A percentile compares a stretch with the other conserved stretches of the same genome.
Evolutionary conservation across 92 coral and sea anemone species (phyloP).

Genomic region (Muricea muricata): DNA sequence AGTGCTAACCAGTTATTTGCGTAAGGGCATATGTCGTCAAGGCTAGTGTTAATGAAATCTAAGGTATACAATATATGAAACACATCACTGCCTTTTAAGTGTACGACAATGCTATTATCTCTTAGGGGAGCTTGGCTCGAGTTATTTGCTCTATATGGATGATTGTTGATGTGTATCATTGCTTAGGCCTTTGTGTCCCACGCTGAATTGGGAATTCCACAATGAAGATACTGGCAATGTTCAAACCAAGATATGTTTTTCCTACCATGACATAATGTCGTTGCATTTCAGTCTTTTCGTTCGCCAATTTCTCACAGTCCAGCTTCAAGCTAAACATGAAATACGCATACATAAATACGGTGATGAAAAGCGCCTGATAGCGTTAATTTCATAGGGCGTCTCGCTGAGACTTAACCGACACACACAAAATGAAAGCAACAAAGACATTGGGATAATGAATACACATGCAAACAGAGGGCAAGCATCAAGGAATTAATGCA

Average conservation of each 20-base stretch:
- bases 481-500: neutral
- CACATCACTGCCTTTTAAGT: conserved; percentile 38
- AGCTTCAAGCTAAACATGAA: conserved; percentile 94
- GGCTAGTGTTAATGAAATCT: conserved; percentile 33
- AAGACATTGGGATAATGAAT: neutral
- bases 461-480: neutral
- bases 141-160: conserved; percentile 16
- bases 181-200: neutral
- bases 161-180: conserved; percentile 28
- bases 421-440: conserved; percentile 11
- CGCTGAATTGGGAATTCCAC: neutral
- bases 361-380: conserved; percentile 99
- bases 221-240: too few species aligned
- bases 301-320: conserved; percentile 99
- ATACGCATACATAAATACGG: conserved; percentile 93
- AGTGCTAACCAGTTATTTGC: conserved; percentile 4
- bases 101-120: conserved; percentile 38
- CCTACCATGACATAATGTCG: conserved; percentile 98
- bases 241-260: too few species aligned
- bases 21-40: neutral
- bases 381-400: conserved; percentile 99
- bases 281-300: conserved; percentile 99
- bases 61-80: conserved; percentile 14
- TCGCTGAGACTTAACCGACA: conserved; percentile 26
- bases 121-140: conserved; percentile 38